Base-by-base conservation (phyloP, 2,113 vertebrate genomes). In the Ageneiosus marmoratus region DNA sequence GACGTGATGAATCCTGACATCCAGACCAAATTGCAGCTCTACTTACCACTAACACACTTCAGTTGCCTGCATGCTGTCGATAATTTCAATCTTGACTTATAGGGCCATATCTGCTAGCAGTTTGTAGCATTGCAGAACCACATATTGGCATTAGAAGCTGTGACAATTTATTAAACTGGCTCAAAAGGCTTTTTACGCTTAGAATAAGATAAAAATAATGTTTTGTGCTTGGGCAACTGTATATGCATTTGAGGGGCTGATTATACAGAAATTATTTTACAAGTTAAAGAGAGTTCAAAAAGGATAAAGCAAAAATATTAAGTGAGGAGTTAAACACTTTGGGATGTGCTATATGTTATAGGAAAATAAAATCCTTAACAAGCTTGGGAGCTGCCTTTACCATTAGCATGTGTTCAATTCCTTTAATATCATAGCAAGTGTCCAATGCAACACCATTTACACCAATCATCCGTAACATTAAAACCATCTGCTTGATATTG, bases 1-100 rank as follows among this genome's bases (percentile, higher is more conserved):
- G 56, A 75, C 63, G 70, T 48, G 69, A 75, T 75, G 72, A 76
- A 63, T 76, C 72, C 55, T 34, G 79, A 55, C 50, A 56, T 56
- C 10, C 48, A 44, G 32, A 51, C 55, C 3, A 82, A 82, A 76
- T 65, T 76, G 81, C 46, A 51, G 56, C 58, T 24, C 41, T 72
- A 46, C 56, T 72, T 22, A 41, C 80, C 41, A n/a, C 80, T 75
- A 62, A 79, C 58, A 16, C 44, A 63, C 55, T 75, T 48, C 44
- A 63, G 11, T 32, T 18, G 56, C 41, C 20, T 34, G 37, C 44
- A 62, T 32, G 55, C 41, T 37, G 70, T 34, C 51, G 50, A 55
- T 81, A 16, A 81, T 55, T 65, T 72, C 50, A 80, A 29, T 56
- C 65, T 73, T 44, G 46, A 58, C 32, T 58, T 56, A 58, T 73